A percentile compares a stretch with the other conserved stretches of the same genome.
These are phyloP conservation scores for Drosophila crucigera DNA, from an alignment of 2,888 invertebrate genomes.

Conservation along the genomic window DNA sequence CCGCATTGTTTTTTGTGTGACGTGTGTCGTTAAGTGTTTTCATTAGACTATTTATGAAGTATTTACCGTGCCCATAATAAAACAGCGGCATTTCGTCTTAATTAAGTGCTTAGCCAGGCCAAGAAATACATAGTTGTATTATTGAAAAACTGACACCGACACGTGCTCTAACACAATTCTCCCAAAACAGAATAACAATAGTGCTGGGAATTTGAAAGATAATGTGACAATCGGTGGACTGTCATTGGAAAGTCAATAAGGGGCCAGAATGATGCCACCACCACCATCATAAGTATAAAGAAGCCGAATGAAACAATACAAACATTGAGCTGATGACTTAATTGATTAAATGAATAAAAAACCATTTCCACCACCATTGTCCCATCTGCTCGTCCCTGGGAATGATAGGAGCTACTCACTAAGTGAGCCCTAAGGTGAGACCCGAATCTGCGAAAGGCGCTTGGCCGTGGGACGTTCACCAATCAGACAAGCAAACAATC, in stretches of 20 bases:
- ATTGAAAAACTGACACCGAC: conserved; percentile 34
- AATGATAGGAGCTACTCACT: conserved; percentile 6
- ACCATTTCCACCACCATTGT: conserved; percentile 42
- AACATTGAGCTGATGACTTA: conserved; percentile 79
- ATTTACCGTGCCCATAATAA: conserved; percentile 76
- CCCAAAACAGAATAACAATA: conserved; percentile 33
- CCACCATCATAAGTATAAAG: conserved; percentile 30
- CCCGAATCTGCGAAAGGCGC: conserved; percentile 27
- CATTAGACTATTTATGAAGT: conserved; percentile 73
- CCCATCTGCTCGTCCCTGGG: conserved; percentile 43
- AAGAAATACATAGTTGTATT: conserved; percentile 21
- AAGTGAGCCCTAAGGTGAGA: conserved; percentile 49
- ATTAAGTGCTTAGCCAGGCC: conserved; percentile 69
- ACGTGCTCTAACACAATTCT: conserved; percentile 39
- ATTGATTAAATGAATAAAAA: conserved; percentile 84
- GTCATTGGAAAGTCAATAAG: conserved; percentile 71
- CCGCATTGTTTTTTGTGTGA: conserved; percentile 76
- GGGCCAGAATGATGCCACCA: conserved; percentile 32
- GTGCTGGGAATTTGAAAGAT: conserved; percentile 55
- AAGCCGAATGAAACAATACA: conserved; percentile 55
- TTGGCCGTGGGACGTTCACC: conserved; percentile 39
- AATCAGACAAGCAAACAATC: conserved; percentile 73
- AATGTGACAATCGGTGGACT: conserved; percentile 70
- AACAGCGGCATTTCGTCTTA: conserved; percentile 79
- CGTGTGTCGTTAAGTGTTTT: conserved; percentile 78